phyloP scores from a whole-genome alignment of 2,113 vertebrate genomes.

The Uria lomvia region DNA sequence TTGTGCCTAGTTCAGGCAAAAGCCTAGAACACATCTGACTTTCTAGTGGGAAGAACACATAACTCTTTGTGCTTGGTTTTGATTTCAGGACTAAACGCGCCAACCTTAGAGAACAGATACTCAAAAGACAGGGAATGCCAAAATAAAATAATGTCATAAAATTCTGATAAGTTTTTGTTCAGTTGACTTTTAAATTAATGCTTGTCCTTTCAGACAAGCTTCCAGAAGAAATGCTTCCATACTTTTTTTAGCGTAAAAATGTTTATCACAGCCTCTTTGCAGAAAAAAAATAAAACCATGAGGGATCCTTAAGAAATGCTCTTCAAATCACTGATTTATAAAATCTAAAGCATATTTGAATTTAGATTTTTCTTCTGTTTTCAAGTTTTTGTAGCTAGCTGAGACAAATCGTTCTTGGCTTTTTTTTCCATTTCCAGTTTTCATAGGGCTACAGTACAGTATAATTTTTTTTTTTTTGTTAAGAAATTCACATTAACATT shows the following conservation, averaged over 20 bases:
- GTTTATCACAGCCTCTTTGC: not conserved
- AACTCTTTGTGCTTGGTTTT: not conserved
- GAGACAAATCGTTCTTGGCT: not conserved
- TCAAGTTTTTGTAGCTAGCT: not conserved
- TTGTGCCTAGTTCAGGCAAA: not conserved
- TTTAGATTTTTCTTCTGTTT: not conserved
- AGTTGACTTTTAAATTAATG: not conserved
- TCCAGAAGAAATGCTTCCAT: not conserved
- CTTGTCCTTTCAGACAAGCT: not conserved
- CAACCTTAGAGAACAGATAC: not conserved
- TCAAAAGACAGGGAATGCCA: not conserved
- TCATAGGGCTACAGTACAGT: not conserved
- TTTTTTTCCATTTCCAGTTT: not conserved
- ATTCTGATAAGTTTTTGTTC: not conserved
- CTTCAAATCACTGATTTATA: not conserved
- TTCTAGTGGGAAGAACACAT: not conserved
- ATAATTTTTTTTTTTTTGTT: not conserved
- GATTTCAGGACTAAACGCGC: not conserved
- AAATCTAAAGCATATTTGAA: not conserved
- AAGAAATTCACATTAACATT: not conserved
- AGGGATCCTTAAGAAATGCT: not conserved
- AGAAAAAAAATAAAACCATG: not conserved
- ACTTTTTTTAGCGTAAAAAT: not conserved
- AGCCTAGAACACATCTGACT: not conserved
- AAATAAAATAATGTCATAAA: not conserved